Evolutionary conservation across 2,888 invertebrate species (phyloP).

Genomic region (Rapana venosa): DNA sequence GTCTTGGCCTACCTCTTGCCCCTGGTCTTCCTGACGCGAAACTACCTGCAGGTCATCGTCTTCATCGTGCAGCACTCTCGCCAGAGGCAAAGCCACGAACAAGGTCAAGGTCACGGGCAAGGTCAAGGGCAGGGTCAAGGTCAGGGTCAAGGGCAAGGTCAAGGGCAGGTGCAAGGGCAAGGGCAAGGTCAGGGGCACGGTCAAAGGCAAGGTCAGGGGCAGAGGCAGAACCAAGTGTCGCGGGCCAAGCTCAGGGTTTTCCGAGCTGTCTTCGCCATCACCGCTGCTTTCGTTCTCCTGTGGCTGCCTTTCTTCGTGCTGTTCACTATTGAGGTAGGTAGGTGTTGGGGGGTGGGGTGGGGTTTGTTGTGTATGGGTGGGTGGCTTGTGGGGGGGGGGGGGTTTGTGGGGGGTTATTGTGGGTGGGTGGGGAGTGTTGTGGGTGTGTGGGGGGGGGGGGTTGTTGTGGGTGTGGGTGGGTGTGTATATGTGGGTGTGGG

Average conservation of each 20-base stretch:
- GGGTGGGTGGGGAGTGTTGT: too few species aligned
- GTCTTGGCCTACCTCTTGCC: slow-evolving; percentile 47
- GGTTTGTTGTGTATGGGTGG: too few species aligned
- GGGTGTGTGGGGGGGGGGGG: neutral
- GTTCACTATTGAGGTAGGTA: slow-evolving; percentile 50
- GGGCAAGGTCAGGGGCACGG: neutral
- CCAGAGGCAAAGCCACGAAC: neutral
- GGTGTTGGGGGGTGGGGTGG: too few species aligned
- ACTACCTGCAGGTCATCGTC: slow-evolving; percentile 42
- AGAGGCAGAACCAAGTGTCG: neutral
- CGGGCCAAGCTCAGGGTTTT: slow-evolving; percentile 41
- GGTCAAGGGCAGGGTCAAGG: slow-evolving; percentile 4
- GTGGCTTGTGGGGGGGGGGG: too few species aligned
- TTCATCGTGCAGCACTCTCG: slow-evolving; percentile 8
- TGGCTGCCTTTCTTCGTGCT: slow-evolving; percentile 54
- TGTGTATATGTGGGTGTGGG: neutral
- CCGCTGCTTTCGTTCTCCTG: slow-evolving; percentile 49
- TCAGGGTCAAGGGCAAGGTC: too few species aligned
- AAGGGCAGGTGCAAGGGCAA: neutral
- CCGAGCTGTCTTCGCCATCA: slow-evolving; percentile 38
- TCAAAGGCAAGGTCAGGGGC: neutral
- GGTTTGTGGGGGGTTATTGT: too few species aligned
- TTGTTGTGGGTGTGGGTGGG: neutral
- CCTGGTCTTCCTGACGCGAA: slow-evolving; percentile 35
- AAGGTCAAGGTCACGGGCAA: neutral